phyloP scores from a whole-genome alignment of 2,888 invertebrate species.

The Alentia gelatinosa region DNA sequence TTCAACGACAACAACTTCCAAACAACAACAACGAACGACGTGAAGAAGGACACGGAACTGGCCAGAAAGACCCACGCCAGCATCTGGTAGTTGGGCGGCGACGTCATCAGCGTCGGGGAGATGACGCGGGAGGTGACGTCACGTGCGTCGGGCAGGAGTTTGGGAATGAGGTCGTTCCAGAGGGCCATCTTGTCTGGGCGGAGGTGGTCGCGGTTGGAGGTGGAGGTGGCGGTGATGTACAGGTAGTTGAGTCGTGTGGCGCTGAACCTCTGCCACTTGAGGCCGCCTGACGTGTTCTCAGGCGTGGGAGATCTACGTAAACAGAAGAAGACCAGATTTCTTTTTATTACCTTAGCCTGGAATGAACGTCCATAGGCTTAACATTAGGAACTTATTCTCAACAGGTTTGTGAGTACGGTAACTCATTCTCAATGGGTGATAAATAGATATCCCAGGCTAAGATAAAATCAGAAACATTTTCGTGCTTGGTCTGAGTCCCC shows the following conservation, averaged over 20 bases:
- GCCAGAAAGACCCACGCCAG: conserved; percentile 27
- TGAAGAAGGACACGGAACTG: not conserved
- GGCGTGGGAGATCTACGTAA: not conserved
- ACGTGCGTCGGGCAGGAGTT: not conserved
- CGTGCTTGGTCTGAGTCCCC: no score
- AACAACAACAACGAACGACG: not conserved
- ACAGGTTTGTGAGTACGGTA: no score
- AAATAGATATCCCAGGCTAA: no score
- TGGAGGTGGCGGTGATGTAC: conserved; percentile 29
- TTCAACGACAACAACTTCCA: not conserved
- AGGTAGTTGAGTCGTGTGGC: conserved; percentile 39
- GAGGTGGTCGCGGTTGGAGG: conserved; percentile 63
- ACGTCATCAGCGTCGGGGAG: not conserved
- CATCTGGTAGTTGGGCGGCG: not conserved
- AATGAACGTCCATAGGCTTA: no score
- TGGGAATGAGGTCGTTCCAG: conserved; percentile 77
- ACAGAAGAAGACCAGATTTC: not conserved
- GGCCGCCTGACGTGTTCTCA: not conserved
- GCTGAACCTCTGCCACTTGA: conserved; percentile 30
- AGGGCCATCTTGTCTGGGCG: conserved; percentile 73
- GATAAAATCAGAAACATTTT: no score
- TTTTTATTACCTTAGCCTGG: no score
- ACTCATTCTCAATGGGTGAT: no score
- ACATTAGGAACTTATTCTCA: no score
- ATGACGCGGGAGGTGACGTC: not conserved